Conservation (phyloP, 2,113 vertebrate species). For the Tricholaema leucomelas region DNA sequence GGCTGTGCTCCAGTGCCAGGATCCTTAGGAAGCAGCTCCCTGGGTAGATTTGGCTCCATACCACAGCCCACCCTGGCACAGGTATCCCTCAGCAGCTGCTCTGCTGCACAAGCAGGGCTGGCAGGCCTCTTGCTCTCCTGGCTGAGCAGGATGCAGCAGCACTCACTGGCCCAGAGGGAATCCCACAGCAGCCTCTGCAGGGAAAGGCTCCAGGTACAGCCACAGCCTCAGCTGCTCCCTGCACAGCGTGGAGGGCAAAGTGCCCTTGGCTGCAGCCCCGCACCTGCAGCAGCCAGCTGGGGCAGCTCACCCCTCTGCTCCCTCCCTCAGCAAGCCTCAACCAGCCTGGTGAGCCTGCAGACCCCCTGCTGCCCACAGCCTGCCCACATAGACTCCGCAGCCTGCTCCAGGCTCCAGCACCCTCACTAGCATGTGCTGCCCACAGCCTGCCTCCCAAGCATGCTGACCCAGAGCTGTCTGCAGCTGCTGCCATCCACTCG, state of each 20-base stretch:
- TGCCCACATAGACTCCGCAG: too few species aligned
- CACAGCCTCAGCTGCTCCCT: conserved; percentile 11
- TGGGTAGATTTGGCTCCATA: neutral
- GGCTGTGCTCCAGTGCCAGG: neutral
- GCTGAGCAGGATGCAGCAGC: neutral
- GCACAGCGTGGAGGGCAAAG: neutral
- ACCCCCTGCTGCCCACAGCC: neutral
- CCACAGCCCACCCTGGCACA: neutral
- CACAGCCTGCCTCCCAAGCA: neutral
- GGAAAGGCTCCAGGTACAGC: conserved; percentile 12
- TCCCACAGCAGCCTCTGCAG: neutral
- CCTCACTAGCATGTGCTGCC: too few species aligned
- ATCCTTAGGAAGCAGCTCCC: neutral
- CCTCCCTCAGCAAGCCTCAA: neutral
- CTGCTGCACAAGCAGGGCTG: neutral
- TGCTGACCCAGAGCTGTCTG: neutral
- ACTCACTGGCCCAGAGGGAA: neutral
- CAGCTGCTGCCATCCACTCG: neutral
- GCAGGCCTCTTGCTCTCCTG: neutral
- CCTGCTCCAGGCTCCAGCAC: too few species aligned
- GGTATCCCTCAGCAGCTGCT: neutral
- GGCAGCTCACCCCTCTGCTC: neutral
- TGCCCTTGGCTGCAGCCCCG: neutral
- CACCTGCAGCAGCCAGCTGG: neutral
- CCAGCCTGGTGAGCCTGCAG: neutral